These are phyloP conservation scores for Mantis religiosa DNA, from an alignment of 2,888 invertebrate species.

Conservation along the genomic window DNA sequence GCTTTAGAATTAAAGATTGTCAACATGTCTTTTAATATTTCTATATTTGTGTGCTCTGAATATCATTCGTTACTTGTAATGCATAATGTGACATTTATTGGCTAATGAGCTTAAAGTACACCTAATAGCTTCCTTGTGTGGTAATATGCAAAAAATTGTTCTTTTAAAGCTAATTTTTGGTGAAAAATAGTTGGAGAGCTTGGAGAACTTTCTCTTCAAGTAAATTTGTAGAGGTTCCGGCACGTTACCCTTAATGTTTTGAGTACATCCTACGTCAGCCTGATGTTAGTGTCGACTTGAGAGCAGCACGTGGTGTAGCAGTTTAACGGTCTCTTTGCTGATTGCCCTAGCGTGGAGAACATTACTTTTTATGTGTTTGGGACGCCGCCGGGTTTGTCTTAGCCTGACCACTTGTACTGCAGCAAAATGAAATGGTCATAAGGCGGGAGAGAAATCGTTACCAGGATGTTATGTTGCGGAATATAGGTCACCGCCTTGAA, in stretches of 20 bases:
- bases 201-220: neutral
- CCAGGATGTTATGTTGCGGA: neutral
- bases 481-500: neutral
- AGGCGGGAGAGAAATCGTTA: neutral
- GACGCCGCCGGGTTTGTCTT: neutral
- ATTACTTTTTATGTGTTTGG: neutral
- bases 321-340: neutral
- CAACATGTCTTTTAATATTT: no score
- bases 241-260: neutral
- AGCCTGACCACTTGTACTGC: neutral
- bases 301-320: neutral
- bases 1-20: no score
- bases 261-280: neutral
- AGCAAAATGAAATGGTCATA: neutral
- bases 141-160: no score
- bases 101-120: no score
- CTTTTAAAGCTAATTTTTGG: no score
- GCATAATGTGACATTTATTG: no score
- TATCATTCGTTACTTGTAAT: no score
- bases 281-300: neutral
- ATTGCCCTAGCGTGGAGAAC: neutral
- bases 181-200: neutral
- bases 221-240: neutral
- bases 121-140: no score
- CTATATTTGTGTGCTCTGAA: no score